Percentiles rank a stretch among this genome's conserved stretches.
phyloP scores from a whole-genome alignment of 2,113 vertebrate genomes.

The Leucoraja erinaceus region DNA sequence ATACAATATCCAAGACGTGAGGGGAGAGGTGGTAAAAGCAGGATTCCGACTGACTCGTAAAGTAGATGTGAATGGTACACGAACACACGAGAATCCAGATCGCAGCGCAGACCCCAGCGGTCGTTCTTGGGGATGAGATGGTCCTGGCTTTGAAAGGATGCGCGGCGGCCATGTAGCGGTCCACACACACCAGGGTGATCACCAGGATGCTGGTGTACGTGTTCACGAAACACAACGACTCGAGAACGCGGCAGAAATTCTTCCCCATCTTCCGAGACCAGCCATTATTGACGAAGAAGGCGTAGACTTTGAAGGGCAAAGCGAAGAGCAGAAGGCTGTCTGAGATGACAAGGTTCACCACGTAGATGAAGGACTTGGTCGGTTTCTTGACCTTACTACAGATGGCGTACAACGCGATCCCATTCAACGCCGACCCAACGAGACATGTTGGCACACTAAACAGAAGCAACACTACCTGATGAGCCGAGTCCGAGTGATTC shows the following conservation, averaged over 20 bases:
- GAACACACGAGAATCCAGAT: not conserved
- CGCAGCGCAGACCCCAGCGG: not conserved
- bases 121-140: not conserved
- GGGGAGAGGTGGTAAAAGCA: not conserved
- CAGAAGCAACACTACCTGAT: slow-evolving; percentile 48
- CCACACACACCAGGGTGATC: not conserved
- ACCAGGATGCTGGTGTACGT: not conserved
- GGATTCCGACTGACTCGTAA: not conserved
- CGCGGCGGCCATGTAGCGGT: not conserved
- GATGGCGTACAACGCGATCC: not conserved
- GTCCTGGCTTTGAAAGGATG: not conserved
- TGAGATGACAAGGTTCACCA: not conserved
- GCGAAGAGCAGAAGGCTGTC: not conserved
- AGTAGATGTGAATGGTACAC: not conserved
- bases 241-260: not conserved
- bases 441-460: slow-evolving; percentile 51
- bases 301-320: slow-evolving; percentile 9
- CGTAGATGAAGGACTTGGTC: not conserved
- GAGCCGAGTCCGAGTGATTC: slow-evolving; percentile 11
- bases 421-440: slow-evolving; percentile 54
- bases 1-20: not conserved
- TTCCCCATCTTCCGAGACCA: slow-evolving; percentile 42
- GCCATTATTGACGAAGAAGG: accelerated
- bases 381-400: slow-evolving; percentile 19
- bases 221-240: slow-evolving; percentile 8